A percentile compares a stretch with the other conserved stretches of the same genome.
phyloP scores from a whole-genome alignment of 2,888 invertebrate species.

The Drosophila meridiana region DNA sequence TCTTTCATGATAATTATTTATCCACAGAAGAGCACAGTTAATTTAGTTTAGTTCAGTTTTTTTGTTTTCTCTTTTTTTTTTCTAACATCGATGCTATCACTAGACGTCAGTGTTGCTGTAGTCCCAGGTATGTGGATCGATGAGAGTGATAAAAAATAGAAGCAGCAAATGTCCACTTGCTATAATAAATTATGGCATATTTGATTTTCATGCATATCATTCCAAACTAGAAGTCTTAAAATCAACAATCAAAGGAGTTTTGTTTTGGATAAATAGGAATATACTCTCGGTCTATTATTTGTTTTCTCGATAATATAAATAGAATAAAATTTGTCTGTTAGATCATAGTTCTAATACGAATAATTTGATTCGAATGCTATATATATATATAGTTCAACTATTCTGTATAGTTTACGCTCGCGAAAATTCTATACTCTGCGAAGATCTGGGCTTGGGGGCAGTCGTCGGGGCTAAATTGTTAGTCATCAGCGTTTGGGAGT shows the following conservation, averaged over 20 bases:
- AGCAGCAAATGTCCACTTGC: neutral
- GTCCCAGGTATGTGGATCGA: conserved; percentile 85
- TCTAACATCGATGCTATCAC: neutral
- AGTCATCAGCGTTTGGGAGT: neutral
- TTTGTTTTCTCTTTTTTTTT: neutral
- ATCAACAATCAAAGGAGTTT: neutral
- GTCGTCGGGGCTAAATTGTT: neutral
- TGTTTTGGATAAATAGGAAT: neutral
- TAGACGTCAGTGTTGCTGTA: conserved; percentile 11
- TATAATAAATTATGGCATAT: neutral
- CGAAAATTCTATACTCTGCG: neutral
- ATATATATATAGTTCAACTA: neutral
- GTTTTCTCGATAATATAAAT: neutral
- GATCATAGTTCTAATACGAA: neutral
- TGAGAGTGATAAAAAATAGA: conserved; percentile 78
- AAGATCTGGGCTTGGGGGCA: neutral
- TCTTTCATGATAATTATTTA: neutral
- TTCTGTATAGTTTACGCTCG: neutral
- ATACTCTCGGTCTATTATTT: no score
- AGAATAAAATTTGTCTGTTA: neutral
- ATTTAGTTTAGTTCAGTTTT: conserved; percentile 9
- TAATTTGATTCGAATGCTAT: neutral
- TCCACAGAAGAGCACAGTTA: conserved; percentile 3
- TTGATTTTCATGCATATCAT: neutral
- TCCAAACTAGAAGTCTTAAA: neutral